Evolutionary conservation across 2,888 invertebrate species (phyloP), one percentile per base, ranked within the genome.

Genomic region (Alloscopus bannaensis): DNA sequence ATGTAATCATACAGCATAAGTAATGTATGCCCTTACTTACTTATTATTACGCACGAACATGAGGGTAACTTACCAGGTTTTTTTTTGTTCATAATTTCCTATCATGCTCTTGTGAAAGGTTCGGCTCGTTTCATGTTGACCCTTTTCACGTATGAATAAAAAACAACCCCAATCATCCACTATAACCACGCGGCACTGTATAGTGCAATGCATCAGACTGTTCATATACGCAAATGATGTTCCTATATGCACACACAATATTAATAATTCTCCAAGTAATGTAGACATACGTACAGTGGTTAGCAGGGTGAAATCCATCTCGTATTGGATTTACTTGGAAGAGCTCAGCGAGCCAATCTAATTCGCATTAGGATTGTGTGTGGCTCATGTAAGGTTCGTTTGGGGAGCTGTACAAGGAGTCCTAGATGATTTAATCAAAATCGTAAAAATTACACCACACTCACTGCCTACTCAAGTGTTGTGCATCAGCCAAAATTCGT

Each of bases 401-500:
- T 22, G 40, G 62, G 62, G 62, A 62, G 62, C 40, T 36, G 24
- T 70, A 29, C 40, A 8, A 29, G 36, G 24, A 36, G 66, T 47
- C 36, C 57, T 36, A 65, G 60, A 75, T 75, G 75, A 75, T 75
- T 75, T 75, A 75, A 75, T 75, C 75, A 75, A 75, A 75, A 75
- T 75, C 60, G 68, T 60, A 75, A 68, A 75, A 75, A 68, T 68
- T 75, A 75, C 59, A 60, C 66, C 45, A 59, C 70, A 47, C 24
- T 18, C 59, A 31, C 13, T 36, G 47, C 60, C 45, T 71, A 60
- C 62, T 26, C 71, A 71, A 71, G 50, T 59, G 42, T 24, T 69
- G 40, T 59, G 31, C 47, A 69, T 57, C 45, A n/a, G 45, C 55
- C 36, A 52, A 66, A 52, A 66, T 22, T 31, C 11, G 11, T 31